phyloP scores from a whole-genome alignment of 2,888 invertebrate genomes.

The Ephialtes manifestator region DNA sequence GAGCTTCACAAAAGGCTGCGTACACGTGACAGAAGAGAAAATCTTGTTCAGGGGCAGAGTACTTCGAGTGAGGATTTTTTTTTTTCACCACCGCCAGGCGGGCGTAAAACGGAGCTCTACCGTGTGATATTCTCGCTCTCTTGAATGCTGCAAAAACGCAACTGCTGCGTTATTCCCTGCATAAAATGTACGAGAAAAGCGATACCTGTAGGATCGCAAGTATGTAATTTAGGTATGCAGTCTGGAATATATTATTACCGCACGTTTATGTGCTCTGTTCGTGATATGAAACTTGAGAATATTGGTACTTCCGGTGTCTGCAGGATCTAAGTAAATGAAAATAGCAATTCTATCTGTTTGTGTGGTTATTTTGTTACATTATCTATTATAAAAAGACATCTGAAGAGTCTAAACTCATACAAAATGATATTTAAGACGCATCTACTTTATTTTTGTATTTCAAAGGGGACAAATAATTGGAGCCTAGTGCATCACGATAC shows the following conservation, averaged over 20 bases:
- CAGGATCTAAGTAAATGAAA: not conserved
- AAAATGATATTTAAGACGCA: not conserved
- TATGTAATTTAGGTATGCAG: slow-evolving; percentile 1
- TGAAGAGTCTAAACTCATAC: too few relatives aligned
- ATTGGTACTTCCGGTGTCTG: not conserved
- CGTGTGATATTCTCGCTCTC: not conserved
- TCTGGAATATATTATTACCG: not conserved
- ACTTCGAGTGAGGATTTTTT: not conserved
- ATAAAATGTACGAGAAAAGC: slow-evolving; percentile 23
- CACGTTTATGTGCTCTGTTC: not conserved
- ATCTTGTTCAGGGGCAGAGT: not conserved
- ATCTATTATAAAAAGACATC: not conserved
- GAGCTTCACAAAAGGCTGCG: not conserved
- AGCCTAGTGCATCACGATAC: not conserved
- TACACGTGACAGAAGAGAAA: slow-evolving; percentile 5
- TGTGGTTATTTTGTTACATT: not conserved
- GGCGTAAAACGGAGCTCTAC: not conserved
- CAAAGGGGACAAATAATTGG: not conserved
- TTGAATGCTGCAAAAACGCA: not conserved
- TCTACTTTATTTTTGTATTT: not conserved
- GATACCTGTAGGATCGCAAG: not conserved
- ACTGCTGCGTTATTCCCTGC: not conserved
- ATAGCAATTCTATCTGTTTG: not conserved
- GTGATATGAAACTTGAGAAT: not conserved
- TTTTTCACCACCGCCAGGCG: not conserved